A percentile compares a stretch with the other conserved stretches of the same genome.
phyloP scores from a whole-genome alignment of 1,140 invertebrate genomes.

The Vanessa tameamea region DNA sequence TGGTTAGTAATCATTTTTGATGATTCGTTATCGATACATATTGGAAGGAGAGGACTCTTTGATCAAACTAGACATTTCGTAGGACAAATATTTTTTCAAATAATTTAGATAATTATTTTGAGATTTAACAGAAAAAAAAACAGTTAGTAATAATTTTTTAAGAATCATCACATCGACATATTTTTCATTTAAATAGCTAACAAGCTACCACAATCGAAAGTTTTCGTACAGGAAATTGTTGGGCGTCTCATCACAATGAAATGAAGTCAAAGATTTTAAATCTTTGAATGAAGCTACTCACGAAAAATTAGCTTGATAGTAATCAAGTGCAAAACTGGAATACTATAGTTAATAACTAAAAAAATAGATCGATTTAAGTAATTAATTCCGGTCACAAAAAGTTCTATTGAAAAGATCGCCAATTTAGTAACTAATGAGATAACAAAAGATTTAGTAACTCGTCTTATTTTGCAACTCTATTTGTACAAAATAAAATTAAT shows the following conservation, averaged over 20 bases:
- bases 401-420: too few species aligned
- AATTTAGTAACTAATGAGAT: too few species aligned
- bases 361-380: too few species aligned
- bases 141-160: neutral
- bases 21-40: neutral
- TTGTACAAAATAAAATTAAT: too few species aligned
- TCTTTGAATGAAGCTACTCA: neutral
- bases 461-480: too few species aligned
- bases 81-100: neutral
- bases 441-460: too few species aligned
- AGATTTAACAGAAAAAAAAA: neutral
- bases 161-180: neutral
- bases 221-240: neutral
- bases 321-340: neutral
- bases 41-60: neutral
- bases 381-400: too few species aligned
- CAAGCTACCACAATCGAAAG: neutral
- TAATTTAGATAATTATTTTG: neutral
- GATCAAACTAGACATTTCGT: neutral
- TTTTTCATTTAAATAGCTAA: too few species aligned
- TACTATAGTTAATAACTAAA: neutral
- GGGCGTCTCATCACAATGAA: neutral
- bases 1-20: slow-evolving; percentile 16
- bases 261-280: too few species aligned
- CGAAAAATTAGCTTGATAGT: neutral